Evolutionary conservation across 2,113 vertebrate species (phyloP).

Genomic region (Macquaria australasica): DNA sequence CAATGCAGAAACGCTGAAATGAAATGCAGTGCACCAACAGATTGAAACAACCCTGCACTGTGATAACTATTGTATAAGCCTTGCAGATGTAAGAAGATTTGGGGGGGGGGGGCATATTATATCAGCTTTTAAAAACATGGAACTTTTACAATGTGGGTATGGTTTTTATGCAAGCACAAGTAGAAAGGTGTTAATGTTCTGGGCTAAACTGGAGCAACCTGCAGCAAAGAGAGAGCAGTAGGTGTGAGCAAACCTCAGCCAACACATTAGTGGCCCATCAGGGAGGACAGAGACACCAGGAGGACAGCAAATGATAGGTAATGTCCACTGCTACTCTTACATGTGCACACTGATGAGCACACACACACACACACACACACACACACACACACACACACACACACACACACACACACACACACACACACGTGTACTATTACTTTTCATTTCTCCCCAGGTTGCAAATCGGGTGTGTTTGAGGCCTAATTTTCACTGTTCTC

Average conservation of each 20-base stretch:
- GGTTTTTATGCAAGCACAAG: background rate
- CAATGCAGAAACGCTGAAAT: slow-evolving; percentile 75
- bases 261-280: slow-evolving; percentile 63
- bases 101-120: background rate
- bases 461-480: slow-evolving; percentile 73
- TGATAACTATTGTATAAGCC: background rate
- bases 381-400: background rate
- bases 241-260: slow-evolving; percentile 48
- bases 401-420: slow-evolving; percentile 15
- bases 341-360: slow-evolving; percentile 41
- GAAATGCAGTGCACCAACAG: slow-evolving; percentile 31
- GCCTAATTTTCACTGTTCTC: slow-evolving; percentile 78
- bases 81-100: slow-evolving; percentile 16
- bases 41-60: slow-evolving; percentile 10
- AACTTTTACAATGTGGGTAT: background rate
- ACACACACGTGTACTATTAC: slow-evolving; percentile 10
- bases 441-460: slow-evolving; percentile 73
- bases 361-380: slow-evolving; percentile 9
- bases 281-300: slow-evolving; percentile 56
- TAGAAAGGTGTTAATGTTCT: slow-evolving; percentile 2
- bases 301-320: slow-evolving; percentile 62
- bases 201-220: slow-evolving; percentile 29
- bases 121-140: background rate
- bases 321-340: slow-evolving; percentile 62
- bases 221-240: slow-evolving; percentile 43